These are phyloP conservation scores for Sebastes taczanowskii DNA, from an alignment of 2,797 vertebrate species.

Conservation along the genomic window DNA sequence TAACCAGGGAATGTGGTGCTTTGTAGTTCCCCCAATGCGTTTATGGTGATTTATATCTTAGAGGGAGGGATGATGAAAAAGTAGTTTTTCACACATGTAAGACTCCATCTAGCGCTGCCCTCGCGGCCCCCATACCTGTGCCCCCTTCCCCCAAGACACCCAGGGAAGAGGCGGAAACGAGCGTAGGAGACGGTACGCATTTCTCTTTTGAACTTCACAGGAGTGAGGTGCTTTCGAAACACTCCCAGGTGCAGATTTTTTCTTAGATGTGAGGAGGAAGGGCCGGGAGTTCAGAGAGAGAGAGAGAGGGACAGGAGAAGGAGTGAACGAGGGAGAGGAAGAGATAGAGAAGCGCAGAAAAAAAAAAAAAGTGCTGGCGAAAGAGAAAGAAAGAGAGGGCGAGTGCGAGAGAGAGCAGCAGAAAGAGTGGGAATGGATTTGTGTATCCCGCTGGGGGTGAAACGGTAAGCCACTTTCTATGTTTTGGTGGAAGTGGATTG, in stretches of 20 bases:
- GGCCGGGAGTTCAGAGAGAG: slow-evolving; percentile 40
- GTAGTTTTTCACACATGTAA: slow-evolving; percentile 5
- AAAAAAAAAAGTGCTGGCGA: not conserved
- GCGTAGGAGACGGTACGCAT: slow-evolving; percentile 58
- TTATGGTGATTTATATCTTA: slow-evolving; percentile 30
- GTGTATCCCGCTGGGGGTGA: slow-evolving; percentile 67
- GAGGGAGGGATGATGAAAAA: slow-evolving; percentile 24
- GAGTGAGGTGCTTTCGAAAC: slow-evolving; percentile 64
- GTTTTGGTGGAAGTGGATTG: slow-evolving; percentile 77
- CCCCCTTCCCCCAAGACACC: slow-evolving; percentile 15
- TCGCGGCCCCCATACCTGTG: slow-evolving; percentile 16
- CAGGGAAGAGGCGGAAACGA: slow-evolving; percentile 48
- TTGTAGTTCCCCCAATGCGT: slow-evolving; percentile 8
- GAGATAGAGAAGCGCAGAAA: not conserved
- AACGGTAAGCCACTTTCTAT: slow-evolving; percentile 73
- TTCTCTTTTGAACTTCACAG: slow-evolving; percentile 69
- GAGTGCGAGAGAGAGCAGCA: slow-evolving; percentile 20
- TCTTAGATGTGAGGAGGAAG: slow-evolving; percentile 63
- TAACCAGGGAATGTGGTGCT: not conserved
- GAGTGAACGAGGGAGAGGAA: slow-evolving; percentile 5
- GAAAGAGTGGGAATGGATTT: slow-evolving; percentile 51
- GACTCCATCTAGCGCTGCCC: slow-evolving; percentile 13
- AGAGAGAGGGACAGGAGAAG: slow-evolving; percentile 12
- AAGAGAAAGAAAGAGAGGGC: slow-evolving; percentile 26
- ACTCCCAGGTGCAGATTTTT: slow-evolving; percentile 66